Percentiles rank a stretch among this genome's conserved stretches.
Evolutionary conservation across 2,888 invertebrate species (phyloP).

Genomic region (Escarpia spicata): DNA sequence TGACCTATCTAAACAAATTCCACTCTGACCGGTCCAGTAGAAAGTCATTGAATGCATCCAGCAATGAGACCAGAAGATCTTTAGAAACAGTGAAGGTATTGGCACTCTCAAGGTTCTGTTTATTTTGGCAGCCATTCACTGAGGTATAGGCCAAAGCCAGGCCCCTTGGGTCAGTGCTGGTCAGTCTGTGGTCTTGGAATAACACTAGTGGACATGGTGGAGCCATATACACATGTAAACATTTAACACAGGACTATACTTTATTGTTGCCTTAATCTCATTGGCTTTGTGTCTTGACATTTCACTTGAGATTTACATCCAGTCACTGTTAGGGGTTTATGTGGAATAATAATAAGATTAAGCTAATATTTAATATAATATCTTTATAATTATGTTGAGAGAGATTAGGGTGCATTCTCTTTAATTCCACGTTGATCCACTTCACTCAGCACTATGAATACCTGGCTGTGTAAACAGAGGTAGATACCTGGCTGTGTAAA

Average conservation of each 20-base stretch:
- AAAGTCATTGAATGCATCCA: not conserved
- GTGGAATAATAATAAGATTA: conserved; percentile 1
- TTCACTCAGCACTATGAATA: not conserved
- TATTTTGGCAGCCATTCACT: not conserved
- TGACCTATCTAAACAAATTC: not conserved
- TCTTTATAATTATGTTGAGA: no score
- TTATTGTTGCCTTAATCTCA: not conserved
- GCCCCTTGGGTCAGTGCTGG: not conserved
- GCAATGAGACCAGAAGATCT: not conserved
- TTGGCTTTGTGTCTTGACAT: no score
- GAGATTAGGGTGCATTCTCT: no score
- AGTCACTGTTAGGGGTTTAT: not conserved
- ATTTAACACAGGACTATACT: not conserved
- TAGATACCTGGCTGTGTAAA: no score
- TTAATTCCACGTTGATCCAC: not conserved
- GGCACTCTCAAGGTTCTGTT: not conserved
- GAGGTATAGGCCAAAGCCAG: not conserved
- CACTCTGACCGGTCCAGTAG: not conserved
- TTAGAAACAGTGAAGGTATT: not conserved
- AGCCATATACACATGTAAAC: not conserved
- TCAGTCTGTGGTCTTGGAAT: not conserved
- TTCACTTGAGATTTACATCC: not conserved
- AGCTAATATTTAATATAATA: not conserved
- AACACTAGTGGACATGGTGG: not conserved
- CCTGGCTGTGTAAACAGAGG: no score